Conservation (phyloP, 2,113 vertebrate genomes). For the Nettapus auritus region DNA sequence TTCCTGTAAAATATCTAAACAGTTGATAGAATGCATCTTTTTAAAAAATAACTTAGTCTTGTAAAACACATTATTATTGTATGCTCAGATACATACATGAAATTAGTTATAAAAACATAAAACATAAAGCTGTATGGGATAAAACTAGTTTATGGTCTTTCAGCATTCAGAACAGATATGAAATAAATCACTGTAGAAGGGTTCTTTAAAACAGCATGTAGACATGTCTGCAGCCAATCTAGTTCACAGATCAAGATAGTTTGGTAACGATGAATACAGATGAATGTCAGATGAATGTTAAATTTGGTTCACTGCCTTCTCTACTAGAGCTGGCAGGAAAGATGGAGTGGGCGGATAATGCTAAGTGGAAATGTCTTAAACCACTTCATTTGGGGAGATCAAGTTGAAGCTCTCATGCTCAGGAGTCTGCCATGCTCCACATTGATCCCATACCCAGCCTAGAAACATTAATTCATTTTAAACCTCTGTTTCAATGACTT, state of each 20-base stretch:
- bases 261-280: background rate
- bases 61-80: background rate
- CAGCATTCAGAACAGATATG: background rate
- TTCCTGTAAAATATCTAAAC: background rate
- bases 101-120: background rate
- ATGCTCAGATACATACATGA: background rate
- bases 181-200: background rate
- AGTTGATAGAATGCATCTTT: background rate
- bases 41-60: background rate
- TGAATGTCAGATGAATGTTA: background rate
- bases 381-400: background rate
- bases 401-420: background rate
- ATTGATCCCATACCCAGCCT: background rate
- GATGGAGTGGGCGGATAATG: background rate
- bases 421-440: background rate
- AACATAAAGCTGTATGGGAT: background rate
- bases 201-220: background rate
- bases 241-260: background rate
- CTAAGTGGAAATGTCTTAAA: background rate
- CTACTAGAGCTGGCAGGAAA: background rate
- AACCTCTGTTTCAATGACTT: background rate
- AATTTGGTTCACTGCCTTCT: background rate
- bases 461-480: background rate
- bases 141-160: background rate
- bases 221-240: background rate